Percentiles rank a stretch among this genome's conserved stretches.
Conservation (phyloP, 2,888 invertebrate genomes). For the Glyphotaelius pellucidus region DNA sequence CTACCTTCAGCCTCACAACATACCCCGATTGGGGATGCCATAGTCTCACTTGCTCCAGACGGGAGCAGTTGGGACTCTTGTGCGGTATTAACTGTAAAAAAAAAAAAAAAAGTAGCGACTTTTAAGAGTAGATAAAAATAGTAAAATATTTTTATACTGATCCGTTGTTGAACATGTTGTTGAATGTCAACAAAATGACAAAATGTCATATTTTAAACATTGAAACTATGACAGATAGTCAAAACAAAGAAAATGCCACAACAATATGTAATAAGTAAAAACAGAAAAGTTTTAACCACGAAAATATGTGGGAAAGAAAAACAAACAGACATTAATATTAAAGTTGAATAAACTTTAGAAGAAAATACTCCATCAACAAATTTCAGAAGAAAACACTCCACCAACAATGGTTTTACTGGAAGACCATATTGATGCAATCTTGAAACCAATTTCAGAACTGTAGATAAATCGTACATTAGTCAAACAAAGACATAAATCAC, state of each 20-base stretch:
- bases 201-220: background rate
- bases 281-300: background rate
- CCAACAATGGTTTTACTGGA: background rate
- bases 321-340: background rate
- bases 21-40: too few species aligned
- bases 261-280: background rate
- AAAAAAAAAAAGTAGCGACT: too few species aligned
- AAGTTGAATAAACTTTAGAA: background rate
- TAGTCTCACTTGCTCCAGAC: too few species aligned
- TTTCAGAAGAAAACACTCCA: background rate
- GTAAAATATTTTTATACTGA: background rate
- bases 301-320: background rate
- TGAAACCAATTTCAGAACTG: background rate
- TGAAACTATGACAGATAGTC: background rate
- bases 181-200: background rate
- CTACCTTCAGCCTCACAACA: too few species aligned
- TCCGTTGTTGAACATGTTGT: background rate
- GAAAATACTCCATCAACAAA: background rate
- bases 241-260: background rate
- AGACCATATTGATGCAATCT: background rate
- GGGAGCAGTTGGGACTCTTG: too few species aligned
- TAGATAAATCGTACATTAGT: background rate
- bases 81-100: too few species aligned
- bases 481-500: background rate
- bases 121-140: background rate